These are phyloP conservation scores for Takifugu bimaculatus DNA, from an alignment of 2,113 vertebrate species.

Conservation along the genomic window DNA sequence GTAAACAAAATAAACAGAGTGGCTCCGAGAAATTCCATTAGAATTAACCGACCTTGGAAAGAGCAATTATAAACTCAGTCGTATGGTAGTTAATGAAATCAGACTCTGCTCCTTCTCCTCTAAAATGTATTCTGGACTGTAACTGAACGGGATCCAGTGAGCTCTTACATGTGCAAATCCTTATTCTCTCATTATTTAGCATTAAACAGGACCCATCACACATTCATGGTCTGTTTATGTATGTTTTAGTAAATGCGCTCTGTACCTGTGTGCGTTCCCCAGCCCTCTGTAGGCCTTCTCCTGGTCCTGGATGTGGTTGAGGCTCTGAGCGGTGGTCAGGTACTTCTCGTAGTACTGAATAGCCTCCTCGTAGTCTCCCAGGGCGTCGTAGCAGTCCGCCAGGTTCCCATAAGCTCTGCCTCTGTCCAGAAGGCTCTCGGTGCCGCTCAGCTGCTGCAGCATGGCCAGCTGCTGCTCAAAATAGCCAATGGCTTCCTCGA, in stretches of 20 bases:
- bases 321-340: conserved; percentile 88
- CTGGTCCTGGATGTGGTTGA: conserved; percentile 91
- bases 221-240: too few relatives aligned
- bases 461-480: conserved; percentile 95
- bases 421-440: conserved; percentile 83
- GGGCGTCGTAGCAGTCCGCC: conserved; percentile 90
- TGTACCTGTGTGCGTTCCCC: conserved; percentile 89
- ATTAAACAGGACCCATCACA: too few relatives aligned
- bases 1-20: not conserved
- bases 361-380: conserved; percentile 93
- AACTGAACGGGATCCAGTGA: conserved; percentile 3
- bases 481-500: conserved; percentile 93
- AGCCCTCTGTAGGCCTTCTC: conserved; percentile 92
- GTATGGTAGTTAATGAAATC: not conserved
- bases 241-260: not conserved
- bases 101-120: not conserved
- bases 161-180: conserved; percentile 1
- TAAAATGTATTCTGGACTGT: not conserved
- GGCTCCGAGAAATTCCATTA: not conserved
- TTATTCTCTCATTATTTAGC: not conserved
- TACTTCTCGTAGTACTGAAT: conserved; percentile 92
- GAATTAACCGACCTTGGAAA: not conserved
- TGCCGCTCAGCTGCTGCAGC: conserved; percentile 88
- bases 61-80: not conserved
- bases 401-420: conserved; percentile 90